Conservation (phyloP, 2,888 invertebrate species). For the Cheilosia grossa region DNA sequence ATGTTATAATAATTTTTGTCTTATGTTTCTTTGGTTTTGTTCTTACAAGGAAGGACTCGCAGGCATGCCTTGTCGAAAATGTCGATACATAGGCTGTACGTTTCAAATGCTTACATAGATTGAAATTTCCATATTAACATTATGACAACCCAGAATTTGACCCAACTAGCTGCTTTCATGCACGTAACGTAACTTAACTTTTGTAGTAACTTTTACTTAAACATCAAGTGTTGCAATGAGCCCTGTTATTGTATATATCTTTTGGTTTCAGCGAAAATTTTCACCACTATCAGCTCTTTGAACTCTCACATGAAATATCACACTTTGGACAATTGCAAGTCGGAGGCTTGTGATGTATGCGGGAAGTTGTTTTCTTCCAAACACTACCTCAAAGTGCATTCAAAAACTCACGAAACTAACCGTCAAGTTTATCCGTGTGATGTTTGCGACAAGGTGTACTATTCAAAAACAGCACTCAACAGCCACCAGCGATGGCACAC, state of each 20-base stretch:
- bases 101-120: no score
- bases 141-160: no score
- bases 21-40: no score
- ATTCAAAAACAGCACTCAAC: slow-evolving; percentile 29
- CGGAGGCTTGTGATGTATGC: slow-evolving; percentile 31
- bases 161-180: no score
- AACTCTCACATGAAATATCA: slow-evolving; percentile 41
- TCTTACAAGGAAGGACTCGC: no score
- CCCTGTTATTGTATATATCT: slow-evolving; percentile 1
- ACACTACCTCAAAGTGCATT: slow-evolving; percentile 17
- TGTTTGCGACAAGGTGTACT: slow-evolving; percentile 75
- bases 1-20: not conserved
- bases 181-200: no score
- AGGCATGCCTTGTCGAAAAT: no score
- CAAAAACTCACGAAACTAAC: slow-evolving; percentile 9
- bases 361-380: slow-evolving; percentile 24
- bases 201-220: not conserved
- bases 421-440: slow-evolving; percentile 47
- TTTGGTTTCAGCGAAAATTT: slow-evolving; percentile 57
- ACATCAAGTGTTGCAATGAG: not conserved
- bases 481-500: slow-evolving; percentile 32
- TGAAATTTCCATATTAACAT: no score
- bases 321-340: not conserved
- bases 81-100: no score
- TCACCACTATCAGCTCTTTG: slow-evolving; percentile 6